Base-by-base conservation (phyloP, 1,140 invertebrate species). In the Drosophila paulistorum region DNA sequence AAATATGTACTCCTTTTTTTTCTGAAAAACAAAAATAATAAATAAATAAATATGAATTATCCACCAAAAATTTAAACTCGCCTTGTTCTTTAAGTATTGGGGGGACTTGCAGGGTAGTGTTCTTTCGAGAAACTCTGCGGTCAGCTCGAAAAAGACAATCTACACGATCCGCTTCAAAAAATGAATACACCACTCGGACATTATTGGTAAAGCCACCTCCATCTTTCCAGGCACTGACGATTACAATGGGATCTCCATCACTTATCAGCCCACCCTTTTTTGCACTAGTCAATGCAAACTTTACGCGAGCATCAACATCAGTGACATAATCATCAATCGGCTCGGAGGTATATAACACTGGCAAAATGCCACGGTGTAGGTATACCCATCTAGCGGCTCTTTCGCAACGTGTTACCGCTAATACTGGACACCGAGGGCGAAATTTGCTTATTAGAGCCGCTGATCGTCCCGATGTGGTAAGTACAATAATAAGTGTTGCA, bases 131-230 rank as follows among this genome's bases (percentile, higher is more conserved):
- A 9, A n/a, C 13, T 7, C 62, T 14, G 5, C 74, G 65, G 42
- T 91, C 79, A 14, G 67, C 57, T 3, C 76, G 65, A 37, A 83
- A 78, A 2, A 90, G 55, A 39, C 85, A 86, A 7, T 91, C 90
- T 14, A 87, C 59, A 6, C 59, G 74, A n/a, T 91, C 80, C 3
- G 86, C 62, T 65, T 91, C 89, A 33, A 91, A 91, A 39, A 84
- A 93, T 93, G 97, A 96, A 90, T 95, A 97, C 94, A 99, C 95
- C 82, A 99, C 94, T 39, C 98, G 95, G 92, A 99, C 94, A 71
- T 98, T 99, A 93, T 99, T 99, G 77, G 98, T 99, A 90, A 96
- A 98, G 58, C 99, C 99, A 62, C 98, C 96, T 61, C 98, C 98
- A 90, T 97, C 95, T 83, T 96, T 95, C 98, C 98, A 99, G 67